A percentile compares a stretch with the other conserved stretches of the same genome.
Conservation (phyloP, 2,888 invertebrate species). For the Torymus texanus region DNA sequence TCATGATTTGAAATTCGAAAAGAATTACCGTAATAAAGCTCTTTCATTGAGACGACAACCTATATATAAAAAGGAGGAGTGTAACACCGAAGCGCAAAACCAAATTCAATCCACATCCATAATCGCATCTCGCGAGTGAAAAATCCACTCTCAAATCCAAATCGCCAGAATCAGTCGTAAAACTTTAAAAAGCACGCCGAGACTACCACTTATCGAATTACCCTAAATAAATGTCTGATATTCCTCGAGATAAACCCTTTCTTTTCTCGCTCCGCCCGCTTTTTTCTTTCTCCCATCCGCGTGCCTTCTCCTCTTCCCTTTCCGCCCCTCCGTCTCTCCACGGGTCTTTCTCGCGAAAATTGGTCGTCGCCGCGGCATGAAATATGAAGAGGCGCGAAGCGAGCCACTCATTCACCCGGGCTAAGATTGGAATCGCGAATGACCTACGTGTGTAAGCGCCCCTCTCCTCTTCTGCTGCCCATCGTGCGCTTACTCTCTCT, state of each 20-base stretch:
- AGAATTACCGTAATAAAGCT: too few relatives aligned
- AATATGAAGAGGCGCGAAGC: conserved; percentile 43
- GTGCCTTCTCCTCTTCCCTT: too few relatives aligned
- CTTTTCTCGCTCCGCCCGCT: conserved; percentile 11
- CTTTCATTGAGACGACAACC: too few relatives aligned
- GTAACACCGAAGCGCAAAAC: too few relatives aligned
- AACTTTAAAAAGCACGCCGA: conserved; percentile 19
- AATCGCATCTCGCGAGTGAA: too few relatives aligned
- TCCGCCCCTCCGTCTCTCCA: neutral
- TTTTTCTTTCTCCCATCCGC: neutral
- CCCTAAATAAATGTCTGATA: conserved; percentile 25
- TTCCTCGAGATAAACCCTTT: conserved; percentile 15
- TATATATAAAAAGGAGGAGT: too few relatives aligned
- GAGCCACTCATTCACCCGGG: conserved; percentile 37
- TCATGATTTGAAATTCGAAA: too few relatives aligned
- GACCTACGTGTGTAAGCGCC: conserved; percentile 25
- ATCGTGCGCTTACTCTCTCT: neutral
- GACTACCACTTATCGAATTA: conserved; percentile 15
- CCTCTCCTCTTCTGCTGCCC: neutral
- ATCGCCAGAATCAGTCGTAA: neutral
- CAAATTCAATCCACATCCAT: too few relatives aligned
- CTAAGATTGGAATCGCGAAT: conserved; percentile 52
- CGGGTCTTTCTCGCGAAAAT: conserved; percentile 15
- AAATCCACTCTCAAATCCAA: too few relatives aligned
- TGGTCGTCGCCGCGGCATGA: conserved; percentile 32